A percentile compares a stretch with the other conserved stretches of the same genome.
phyloP scores from a whole-genome alignment of 2,888 invertebrate species.

The Platycheirus albimanus region DNA sequence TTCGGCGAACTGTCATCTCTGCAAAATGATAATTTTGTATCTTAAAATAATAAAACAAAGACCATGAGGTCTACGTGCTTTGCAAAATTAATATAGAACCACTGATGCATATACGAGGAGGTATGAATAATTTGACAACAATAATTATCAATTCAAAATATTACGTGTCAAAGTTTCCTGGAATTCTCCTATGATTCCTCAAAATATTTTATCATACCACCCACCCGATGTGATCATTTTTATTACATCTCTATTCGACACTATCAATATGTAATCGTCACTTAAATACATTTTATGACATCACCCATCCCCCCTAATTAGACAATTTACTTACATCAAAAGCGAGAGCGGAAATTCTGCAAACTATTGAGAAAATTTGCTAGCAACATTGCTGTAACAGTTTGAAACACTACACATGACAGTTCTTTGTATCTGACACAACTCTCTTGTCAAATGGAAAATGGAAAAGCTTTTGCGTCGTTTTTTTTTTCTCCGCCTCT shows the following conservation, averaged over 20 bases:
- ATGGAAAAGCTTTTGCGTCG: conserved; percentile 48
- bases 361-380: neutral
- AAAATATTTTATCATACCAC: neutral
- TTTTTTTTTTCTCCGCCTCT: neutral
- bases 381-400: conserved; percentile 58
- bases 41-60: neutral
- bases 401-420: neutral
- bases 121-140: conserved; percentile 26
- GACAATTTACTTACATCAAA: neutral
- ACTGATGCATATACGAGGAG: neutral
- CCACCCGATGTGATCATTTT: conserved; percentile 15
- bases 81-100: neutral
- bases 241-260: conserved; percentile 40
- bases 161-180: conserved; percentile 43
- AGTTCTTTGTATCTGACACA: neutral
- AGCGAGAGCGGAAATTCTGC: conserved; percentile 24
- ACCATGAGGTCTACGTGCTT: neutral
- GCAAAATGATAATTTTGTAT: neutral
- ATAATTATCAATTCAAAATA: neutral
- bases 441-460: conserved; percentile 26
- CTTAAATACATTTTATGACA: conserved; percentile 59
- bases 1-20: neutral
- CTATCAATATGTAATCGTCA: conserved; percentile 55
- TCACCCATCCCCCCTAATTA: conserved; percentile 28
- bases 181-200: conserved; percentile 50